phyloP scores from a whole-genome alignment of 2,888 invertebrate genomes.

The Epistrophella euchroma region DNA sequence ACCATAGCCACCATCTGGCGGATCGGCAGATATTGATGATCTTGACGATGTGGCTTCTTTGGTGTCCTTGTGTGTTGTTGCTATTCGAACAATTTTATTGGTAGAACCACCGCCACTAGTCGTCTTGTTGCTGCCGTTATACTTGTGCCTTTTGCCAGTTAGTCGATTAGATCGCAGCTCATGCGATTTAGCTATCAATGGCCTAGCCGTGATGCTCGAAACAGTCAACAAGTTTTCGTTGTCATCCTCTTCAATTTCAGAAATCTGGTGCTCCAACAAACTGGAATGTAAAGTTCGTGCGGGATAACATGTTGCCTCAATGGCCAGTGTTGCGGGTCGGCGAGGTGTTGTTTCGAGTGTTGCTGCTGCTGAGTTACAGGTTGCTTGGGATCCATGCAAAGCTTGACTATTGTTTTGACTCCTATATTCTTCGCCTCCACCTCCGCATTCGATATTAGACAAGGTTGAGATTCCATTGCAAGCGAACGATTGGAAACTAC shows the following conservation, averaged over 20 bases:
- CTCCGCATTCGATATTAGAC: slow-evolving; percentile 77
- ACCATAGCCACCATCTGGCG: slow-evolving; percentile 90
- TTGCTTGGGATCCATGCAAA: slow-evolving; percentile 55
- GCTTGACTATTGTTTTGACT: slow-evolving; percentile 41
- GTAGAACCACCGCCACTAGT: slow-evolving; percentile 22
- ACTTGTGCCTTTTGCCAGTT: slow-evolving; percentile 56
- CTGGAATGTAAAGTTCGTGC: slow-evolving; percentile 83
- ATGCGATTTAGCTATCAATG: slow-evolving; percentile 88
- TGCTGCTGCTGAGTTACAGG: slow-evolving; percentile 75
- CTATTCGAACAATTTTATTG: slow-evolving; percentile 60
- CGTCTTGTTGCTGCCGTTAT: slow-evolving; percentile 52
- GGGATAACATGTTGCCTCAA: slow-evolving; percentile 83
- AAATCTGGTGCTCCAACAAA: slow-evolving; percentile 84
- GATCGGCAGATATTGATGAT: slow-evolving; percentile 82
- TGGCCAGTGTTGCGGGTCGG: slow-evolving; percentile 84
- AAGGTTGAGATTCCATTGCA: slow-evolving; percentile 78
- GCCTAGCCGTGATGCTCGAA: slow-evolving; percentile 89
- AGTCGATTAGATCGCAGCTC: slow-evolving; percentile 84
- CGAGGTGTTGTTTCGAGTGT: slow-evolving; percentile 81
- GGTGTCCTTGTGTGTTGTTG: slow-evolving; percentile 50
- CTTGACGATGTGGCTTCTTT: slow-evolving; percentile 79
- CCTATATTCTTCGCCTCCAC: slow-evolving; percentile 31
- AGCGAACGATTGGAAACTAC: slow-evolving; percentile 78
- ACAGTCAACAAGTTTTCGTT: slow-evolving; percentile 90
- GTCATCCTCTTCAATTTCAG: slow-evolving; percentile 87